Conservation (phyloP, 2,888 invertebrate species). For the Sarcophaga carnaria region DNA sequence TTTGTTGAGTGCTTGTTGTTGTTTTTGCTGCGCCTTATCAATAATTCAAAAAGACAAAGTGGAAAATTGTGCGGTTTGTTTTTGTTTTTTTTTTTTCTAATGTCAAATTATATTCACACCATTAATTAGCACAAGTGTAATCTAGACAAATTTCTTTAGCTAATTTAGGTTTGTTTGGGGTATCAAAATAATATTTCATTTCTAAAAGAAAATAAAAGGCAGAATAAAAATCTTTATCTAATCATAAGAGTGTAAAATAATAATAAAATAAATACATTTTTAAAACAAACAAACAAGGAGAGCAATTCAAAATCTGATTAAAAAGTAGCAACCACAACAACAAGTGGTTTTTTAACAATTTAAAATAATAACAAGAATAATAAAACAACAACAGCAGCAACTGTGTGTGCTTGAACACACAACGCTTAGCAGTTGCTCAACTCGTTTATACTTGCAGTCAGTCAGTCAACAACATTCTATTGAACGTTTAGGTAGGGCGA, state of each 20-base stretch:
- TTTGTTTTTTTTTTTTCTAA: constrained; percentile 26
- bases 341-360: constrained; percentile 32
- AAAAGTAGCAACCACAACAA: constrained; percentile 31
- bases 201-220: constrained; percentile 10
- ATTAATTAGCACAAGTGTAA: constrained; percentile 38
- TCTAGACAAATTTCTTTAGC: constrained; percentile 24
- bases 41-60: not conserved
- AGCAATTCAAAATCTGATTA: not conserved
- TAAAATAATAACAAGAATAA: constrained; percentile 6
- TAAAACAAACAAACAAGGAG: constrained; percentile 8
- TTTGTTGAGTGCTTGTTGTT: not conserved
- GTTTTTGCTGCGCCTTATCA: constrained; percentile 40
- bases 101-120: constrained; percentile 33
- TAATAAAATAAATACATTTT: constrained; percentile 18
- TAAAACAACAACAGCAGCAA: constrained; percentile 17
- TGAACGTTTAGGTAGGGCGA: constrained; percentile 33
- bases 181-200: constrained; percentile 51
- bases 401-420: not conserved
- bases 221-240: constrained; percentile 46
- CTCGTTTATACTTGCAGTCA: constrained; percentile 10
- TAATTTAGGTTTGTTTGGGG: constrained; percentile 50
- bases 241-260: constrained; percentile 40
- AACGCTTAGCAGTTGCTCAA: not conserved
- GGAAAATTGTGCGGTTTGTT: not conserved
- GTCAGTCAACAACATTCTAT: constrained; percentile 59